Conservation (phyloP, 2,797 vertebrate species). For the Aeoliscus strigatus region DNA sequence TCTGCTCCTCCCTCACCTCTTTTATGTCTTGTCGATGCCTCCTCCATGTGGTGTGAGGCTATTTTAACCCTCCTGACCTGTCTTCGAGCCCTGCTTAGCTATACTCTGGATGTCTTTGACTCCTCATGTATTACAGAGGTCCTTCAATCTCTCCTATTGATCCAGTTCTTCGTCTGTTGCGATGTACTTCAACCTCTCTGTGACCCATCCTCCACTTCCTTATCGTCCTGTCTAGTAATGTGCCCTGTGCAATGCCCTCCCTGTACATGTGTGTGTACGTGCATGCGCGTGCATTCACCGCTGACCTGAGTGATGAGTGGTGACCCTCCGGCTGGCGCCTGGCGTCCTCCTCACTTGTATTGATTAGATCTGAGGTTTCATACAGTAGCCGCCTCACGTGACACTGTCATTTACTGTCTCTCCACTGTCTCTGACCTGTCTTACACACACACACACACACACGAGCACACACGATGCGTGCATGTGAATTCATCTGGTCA, state of each 20-base stretch:
- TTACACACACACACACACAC: conserved; percentile 26
- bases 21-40: conserved; percentile 53
- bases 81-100: conserved; percentile 63
- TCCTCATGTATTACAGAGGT: conserved; percentile 65
- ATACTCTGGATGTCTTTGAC: conserved; percentile 60
- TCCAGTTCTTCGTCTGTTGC: conserved; percentile 61
- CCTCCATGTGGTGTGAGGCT: conserved; percentile 50
- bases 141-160: conserved; percentile 70
- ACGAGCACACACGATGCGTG: conserved; percentile 10
- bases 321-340: conserved; percentile 77
- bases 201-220: conserved; percentile 69
- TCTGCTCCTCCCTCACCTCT: conserved; percentile 35
- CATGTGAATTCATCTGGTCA: conserved; percentile 31
- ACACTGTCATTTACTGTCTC: conserved; percentile 76
- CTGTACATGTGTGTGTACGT: conserved; percentile 17
- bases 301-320: conserved; percentile 76
- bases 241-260: conserved; percentile 52
- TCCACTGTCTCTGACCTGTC: conserved; percentile 68
- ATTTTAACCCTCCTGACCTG: conserved; percentile 67
- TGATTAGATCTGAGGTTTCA: conserved; percentile 79
- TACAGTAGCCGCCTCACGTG: conserved; percentile 73
- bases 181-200: conserved; percentile 68
- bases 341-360: conserved; percentile 73
- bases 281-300: conserved; percentile 28
- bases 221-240: conserved; percentile 66